Base-by-base conservation (phyloP, 2,888 invertebrate genomes). In the Malthinus flaveolus region DNA sequence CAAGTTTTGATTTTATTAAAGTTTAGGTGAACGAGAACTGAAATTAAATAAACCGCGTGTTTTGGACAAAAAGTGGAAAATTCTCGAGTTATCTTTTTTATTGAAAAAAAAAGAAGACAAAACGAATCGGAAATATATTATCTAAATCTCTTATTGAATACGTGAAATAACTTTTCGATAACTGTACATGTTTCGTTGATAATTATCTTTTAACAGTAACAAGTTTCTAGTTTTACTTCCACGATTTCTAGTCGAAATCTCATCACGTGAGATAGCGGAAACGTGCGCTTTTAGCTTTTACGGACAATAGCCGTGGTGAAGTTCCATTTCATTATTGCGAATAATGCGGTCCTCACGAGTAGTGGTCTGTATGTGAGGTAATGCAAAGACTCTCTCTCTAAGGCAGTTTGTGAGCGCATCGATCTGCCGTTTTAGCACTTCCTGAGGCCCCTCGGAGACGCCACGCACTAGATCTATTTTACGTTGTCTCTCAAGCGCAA, bases 241-340 rank as follows among this genome's bases (percentile, higher is more conserved):
- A 35, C 32, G 49, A 49, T 59, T 48, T 52, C 12, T 52, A 45
- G 45, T 33, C 39, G 54, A 42, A 59, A 59, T 59, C 56, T 36
- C 46, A 50, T 59, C 56, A 59, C 62, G 60, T 54, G 51, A 42
- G 36, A 33, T 47, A 15, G 32, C 49, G 57, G 51, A 59, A 62
- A 64, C 62, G 64, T 64, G 60, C 60, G 45, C 61, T 59, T 65
- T 59, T 61, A 52, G 56, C 48, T 49, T 53, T 32, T 57, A 50
- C 62, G 54, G 65, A 65, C 61, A 65, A 61, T 63, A 42, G 59
- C 51, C 53, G 15, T 55, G 52, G 55, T 55, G 47, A 23, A 59
- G 50, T 58, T 59, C 59, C 63, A 63, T 65, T 63, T 57, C 63
- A 63, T 65, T 65, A 65, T 63, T 50, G 54, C 58, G 59, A 61